Evolutionary conservation across 2,113 vertebrate species (phyloP).

Genomic region (Rhinopomastus cyanomelas): DNA sequence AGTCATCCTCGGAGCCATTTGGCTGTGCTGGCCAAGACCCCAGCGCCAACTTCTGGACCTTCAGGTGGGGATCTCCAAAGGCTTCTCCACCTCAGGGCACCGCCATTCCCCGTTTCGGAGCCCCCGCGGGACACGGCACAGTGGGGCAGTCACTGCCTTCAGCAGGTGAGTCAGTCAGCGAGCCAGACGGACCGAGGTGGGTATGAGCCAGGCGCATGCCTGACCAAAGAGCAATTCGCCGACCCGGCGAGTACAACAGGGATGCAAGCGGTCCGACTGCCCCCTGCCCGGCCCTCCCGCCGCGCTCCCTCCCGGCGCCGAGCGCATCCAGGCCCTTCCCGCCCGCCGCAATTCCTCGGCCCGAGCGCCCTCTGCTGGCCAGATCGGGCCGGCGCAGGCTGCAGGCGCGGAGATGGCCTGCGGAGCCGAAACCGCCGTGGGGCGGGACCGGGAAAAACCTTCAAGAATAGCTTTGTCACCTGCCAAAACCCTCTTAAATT

Average conservation of each 20-base stretch:
- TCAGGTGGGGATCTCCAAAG: rapidly evolving
- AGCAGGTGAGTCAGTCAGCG: not conserved
- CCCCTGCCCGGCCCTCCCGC: too few relatives aligned
- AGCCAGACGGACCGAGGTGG: not conserved
- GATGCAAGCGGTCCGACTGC: too few relatives aligned
- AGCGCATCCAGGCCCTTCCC: not conserved
- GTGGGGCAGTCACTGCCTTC: not conserved
- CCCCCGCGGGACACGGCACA: too few relatives aligned
- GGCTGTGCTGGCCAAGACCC: not conserved
- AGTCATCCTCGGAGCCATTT: not conserved
- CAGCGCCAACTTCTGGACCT: not conserved
- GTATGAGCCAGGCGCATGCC: rapidly evolving
- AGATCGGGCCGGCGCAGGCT: not conserved
- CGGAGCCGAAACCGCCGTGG: not conserved
- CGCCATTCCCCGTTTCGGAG: not conserved
- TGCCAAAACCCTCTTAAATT: not conserved
- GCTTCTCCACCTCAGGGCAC: not conserved
- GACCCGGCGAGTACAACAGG: too few relatives aligned
- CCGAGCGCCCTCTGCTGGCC: slow-evolving; percentile 71
- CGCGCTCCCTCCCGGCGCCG: not conserved
- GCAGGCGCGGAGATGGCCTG: too few relatives aligned
- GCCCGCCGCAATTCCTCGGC: slow-evolving; percentile 28
- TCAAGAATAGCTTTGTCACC: not conserved
- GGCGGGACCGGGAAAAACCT: not conserved
- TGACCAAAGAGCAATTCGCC: not conserved